Evolutionary conservation across 2,888 invertebrate genomes (phyloP), one percentile per base, ranked within the genome.

Genomic region (Apamea crenata): DNA sequence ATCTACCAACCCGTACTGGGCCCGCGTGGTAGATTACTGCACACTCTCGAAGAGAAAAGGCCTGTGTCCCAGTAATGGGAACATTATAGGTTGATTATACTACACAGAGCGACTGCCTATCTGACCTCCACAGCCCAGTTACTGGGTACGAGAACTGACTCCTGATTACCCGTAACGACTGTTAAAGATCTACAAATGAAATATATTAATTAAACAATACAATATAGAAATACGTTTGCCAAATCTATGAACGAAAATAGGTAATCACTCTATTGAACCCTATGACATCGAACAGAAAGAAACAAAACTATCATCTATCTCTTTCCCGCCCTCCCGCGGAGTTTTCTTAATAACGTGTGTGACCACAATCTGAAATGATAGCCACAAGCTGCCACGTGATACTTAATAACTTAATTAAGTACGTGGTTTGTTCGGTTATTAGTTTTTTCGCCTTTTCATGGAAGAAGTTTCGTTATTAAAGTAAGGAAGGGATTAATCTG

Each of bases 381-480:
- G 29, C 32, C 69, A 68, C 77, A 77, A 79, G 68, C 75, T 68
- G 86, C 16, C 67, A 53, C 36, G 66, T 16, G 29, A n/a, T 21
- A 56, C 56, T 72, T 84, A 73, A 70, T 80, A 66, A 79, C 75
- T 67, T 77, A 80, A 86, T 88, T 85, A 80, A 68, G 32, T 25
- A 66, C 70, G 77, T 40, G 72, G 14, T 61, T 61, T 59, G 79
- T 74, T 68, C 47, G 7, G 12, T 83, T 84, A 84, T 85, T 83
- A 65, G 79, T 53, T 77, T 74, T 72, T 66, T 53, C 25, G 25
- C 66, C 74, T 59, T 86, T 81, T 65, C 67, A 32, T 68, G 3
- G 44, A 32, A 25, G 3, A 40, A 59, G 44, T 65, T 70, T 80
- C 50, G 44, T 61, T 81, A 81, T 56, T 69, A 78, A 36, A 71